phyloP scores from a whole-genome alignment of 2,888 invertebrate species.

The Eristalis pertinax region DNA sequence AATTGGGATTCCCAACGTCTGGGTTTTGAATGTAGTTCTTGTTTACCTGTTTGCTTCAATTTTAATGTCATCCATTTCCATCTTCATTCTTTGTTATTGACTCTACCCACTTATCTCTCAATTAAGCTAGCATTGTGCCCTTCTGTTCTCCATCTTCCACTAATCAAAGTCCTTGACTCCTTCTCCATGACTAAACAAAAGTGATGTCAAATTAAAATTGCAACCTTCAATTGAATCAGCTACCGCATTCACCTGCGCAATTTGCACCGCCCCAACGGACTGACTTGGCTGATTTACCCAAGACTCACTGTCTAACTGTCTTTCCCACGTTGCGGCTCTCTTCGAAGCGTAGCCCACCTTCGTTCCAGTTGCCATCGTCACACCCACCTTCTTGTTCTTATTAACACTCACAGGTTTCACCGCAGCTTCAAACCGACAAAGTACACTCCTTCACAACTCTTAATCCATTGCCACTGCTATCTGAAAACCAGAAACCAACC shows the following conservation, averaged over 20 bases:
- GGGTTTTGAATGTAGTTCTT: neutral
- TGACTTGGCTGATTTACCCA: neutral
- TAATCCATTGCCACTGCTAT: slow-evolving; percentile 12
- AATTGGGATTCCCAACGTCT: neutral
- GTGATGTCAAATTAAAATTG: no score
- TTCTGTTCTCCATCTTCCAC: no score
- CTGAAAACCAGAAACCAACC: neutral
- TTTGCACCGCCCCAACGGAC: neutral
- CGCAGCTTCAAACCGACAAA: slow-evolving; percentile 32
- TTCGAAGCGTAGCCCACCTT: neutral
- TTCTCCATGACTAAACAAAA: no score
- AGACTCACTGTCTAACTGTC: neutral
- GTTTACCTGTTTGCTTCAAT: no score
- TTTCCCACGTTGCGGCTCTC: neutral
- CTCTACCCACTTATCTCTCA: no score
- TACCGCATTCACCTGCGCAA: neutral
- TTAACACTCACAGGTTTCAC: slow-evolving; percentile 28
- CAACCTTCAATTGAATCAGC: neutral
- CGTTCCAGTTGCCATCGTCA: neutral
- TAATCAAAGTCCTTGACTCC: no score
- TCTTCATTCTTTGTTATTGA: no score
- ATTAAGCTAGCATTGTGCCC: no score
- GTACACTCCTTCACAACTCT: slow-evolving; percentile 13
- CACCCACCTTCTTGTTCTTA: neutral
- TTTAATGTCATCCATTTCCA: no score